Percentiles rank a stretch among this genome's conserved stretches.
Conservation (phyloP, 2,888 invertebrate genomes). For the Tipula lateralis region DNA sequence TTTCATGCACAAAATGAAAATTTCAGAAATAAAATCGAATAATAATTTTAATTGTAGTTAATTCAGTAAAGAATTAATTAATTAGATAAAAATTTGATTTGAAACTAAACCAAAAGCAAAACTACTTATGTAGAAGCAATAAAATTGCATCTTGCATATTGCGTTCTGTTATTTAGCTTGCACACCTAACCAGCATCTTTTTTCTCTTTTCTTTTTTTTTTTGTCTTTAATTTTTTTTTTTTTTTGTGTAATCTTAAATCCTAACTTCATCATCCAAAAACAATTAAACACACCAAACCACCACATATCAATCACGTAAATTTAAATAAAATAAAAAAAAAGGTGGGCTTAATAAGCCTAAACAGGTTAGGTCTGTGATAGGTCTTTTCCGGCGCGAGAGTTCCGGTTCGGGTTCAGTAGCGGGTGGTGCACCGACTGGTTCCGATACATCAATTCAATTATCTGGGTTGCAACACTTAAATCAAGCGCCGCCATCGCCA, state of each 20-base stretch:
- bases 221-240: background rate
- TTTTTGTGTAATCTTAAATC: background rate
- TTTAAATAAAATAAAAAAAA: conserved; percentile 36
- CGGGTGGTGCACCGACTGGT: conserved; percentile 48
- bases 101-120: no score
- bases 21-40: background rate
- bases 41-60: background rate
- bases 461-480: background rate
- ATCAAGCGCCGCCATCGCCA: conserved; percentile 41
- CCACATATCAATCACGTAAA: background rate
- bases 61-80: background rate
- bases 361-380: conserved; percentile 80
- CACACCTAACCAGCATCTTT: conserved; percentile 29
- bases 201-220: conserved; percentile 35
- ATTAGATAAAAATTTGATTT: conserved; percentile 11
- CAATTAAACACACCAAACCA: background rate
- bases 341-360: conserved; percentile 85
- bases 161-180: conserved; percentile 39
- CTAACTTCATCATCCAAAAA: conserved; percentile 24
- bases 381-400: conserved; percentile 83
- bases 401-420: conserved; percentile 62
- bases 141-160: conserved; percentile 28
- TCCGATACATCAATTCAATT: conserved; percentile 49
- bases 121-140: conserved; percentile 12
- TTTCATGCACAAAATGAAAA: background rate